A percentile compares a stretch with the other conserved stretches of the same genome.
Conservation (phyloP, 2,113 vertebrate genomes). For the Phasianus colchicus region DNA sequence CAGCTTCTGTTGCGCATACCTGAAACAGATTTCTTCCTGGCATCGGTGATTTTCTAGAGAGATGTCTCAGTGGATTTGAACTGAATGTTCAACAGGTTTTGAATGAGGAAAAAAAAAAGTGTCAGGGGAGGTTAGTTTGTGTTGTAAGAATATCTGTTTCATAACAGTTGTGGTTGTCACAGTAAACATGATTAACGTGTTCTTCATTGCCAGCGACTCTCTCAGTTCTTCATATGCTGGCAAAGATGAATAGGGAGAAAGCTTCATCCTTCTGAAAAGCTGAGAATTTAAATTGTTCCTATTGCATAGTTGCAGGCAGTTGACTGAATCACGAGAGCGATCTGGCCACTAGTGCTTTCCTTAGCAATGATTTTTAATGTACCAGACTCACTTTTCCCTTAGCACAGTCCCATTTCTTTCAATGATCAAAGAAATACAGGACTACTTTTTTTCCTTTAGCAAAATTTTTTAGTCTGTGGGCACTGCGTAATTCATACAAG, state of each 20-base stretch:
- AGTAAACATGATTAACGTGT: conserved; percentile 69
- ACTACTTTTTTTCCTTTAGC: neutral
- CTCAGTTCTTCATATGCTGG: conserved; percentile 57
- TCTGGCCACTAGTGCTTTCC: conserved; percentile 29
- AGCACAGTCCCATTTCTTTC: neutral
- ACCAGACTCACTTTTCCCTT: neutral
- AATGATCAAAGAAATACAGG: neutral
- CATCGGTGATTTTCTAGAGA: neutral
- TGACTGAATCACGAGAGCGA: conserved; percentile 30
- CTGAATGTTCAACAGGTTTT: conserved; percentile 3
- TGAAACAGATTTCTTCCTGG: neutral
- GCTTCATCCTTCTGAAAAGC: conserved; percentile 31
- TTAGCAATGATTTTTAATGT: conserved; percentile 1
- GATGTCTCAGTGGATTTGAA: neutral
- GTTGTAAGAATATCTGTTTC: conserved; percentile 65
- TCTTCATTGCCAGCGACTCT: conserved; percentile 60
- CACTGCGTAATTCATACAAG: neutral
- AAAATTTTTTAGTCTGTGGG: neutral
- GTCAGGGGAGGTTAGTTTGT: neutral
- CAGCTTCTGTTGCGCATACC: neutral
- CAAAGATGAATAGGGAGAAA: conserved; percentile 56
- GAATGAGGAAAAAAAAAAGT: neutral
- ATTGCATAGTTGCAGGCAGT: conserved; percentile 21
- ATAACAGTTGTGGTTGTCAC: conserved; percentile 65
- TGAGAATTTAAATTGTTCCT: conserved; percentile 51